Evolutionary conservation across 37 sponge, comb jelly and placozoan genomes (phyloP), one percentile per base, ranked within the genome.

Genomic region (Cladorhizidae sp.): DNA sequence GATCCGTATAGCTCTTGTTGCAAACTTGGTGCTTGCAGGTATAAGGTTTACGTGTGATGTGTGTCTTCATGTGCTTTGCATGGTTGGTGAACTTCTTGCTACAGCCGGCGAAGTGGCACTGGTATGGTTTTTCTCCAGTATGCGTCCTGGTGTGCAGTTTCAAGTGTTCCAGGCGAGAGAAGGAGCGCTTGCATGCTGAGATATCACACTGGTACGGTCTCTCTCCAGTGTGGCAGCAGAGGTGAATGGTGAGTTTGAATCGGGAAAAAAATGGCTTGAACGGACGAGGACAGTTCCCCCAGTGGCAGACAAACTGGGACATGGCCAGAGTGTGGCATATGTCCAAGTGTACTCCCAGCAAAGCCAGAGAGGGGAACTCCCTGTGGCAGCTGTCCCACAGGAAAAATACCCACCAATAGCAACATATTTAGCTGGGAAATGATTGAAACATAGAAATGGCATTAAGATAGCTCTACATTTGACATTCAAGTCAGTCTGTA

Each of bases 211-310:
- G 50, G 59, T 88, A 95, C 0, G 96, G 96, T 55, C 83, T 81
- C 69, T 95, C 96, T 29, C 96, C 96, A 0, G 96, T 95, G 78
- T 95, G 96, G 67, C 93, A 87, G 15, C 96, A 72, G 2, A 95
- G 68, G 68, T 95, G 96, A 23, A 82, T 92, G 56, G 89, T 72
- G 42, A 95, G 85, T 45, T 95, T 95, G 80, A 92, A 95, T 17
- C 93, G 80, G 0, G 96, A 93, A 74, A 92, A 88, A 77, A 95
- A 95, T 18, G 86, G 90, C 32, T 89, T 92, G 45, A 43, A 20
- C 21, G 54, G 64, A 26, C 96, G 62, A 20, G 56, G 40, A 37
- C 96, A 95, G 31, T 81, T 81, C 33, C 67, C 56, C 96, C 96
- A 95, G 43, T n/a, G 68, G 73, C 96, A 95, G 62, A 78, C 70